phyloP scores from a whole-genome alignment of 2,797 vertebrate genomes.

The Spea hammondii region DNA sequence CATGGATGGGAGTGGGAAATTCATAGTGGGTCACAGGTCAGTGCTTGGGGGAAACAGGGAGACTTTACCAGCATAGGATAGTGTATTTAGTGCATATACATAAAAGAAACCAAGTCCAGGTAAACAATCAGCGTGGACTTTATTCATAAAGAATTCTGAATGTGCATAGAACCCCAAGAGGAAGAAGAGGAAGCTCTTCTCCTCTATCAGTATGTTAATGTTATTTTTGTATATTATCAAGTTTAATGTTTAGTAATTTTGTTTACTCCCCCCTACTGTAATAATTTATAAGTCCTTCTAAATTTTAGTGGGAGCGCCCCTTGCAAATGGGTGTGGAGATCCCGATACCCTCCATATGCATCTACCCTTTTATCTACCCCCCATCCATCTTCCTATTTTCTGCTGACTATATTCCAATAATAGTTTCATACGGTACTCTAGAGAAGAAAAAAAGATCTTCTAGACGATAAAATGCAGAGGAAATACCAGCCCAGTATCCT shows the following conservation, averaged over 20 bases:
- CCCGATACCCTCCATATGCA: no score
- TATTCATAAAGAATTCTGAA: conserved; percentile 3
- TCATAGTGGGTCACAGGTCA: conserved; percentile 40
- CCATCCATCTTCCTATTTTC: no score
- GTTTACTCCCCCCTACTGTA: no score
- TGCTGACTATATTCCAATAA: no score
- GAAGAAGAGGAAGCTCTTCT: background rate
- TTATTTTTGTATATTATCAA: no score
- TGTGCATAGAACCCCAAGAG: conserved; percentile 10
- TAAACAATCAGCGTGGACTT: conserved; percentile 3
- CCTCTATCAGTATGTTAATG: no score
- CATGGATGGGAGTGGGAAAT: conserved; percentile 36
- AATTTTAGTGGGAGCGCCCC: no score
- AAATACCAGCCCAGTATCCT: background rate
- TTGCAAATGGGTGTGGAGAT: no score
- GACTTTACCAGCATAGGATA: conserved; percentile 12
- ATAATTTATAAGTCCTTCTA: no score
- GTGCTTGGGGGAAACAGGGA: conserved; percentile 13
- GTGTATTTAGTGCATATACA: background rate
- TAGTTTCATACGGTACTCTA: no score
- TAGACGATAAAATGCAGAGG: background rate
- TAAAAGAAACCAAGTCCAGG: background rate
- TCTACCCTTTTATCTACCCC: no score
- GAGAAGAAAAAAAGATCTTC: background rate
- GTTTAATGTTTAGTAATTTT: no score